Base-by-base conservation (phyloP, 1,140 invertebrate genomes). In the Eurosta solidaginis region DNA sequence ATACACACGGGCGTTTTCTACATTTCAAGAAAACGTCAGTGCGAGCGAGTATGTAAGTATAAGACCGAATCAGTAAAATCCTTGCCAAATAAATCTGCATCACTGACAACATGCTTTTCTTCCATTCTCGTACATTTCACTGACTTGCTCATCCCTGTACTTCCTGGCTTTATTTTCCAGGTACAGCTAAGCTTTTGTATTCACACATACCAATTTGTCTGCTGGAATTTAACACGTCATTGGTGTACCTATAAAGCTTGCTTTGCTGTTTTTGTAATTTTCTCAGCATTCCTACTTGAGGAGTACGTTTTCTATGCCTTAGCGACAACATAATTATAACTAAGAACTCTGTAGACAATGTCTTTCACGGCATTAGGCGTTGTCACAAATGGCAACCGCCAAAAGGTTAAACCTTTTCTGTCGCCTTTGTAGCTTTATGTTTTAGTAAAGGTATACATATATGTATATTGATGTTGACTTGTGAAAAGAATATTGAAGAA, bases 61-160 rank as follows among this genome's bases (percentile, higher is more conserved):
- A 25, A 25, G 22, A n/a, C 27, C 33, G 59, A 33, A 68, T 68
- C n/a, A 68, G 59, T 33, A 33, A 33, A 68, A 68, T 68, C 59
- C 59, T 68, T 40, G 59, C 59, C 59, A 68, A 68, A 68, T 33
- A 68, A 68, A 68, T 68, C 59, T 68, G 59, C 59, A 68, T 68
- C 59, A 33, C 59, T 68, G 59, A 68, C 59, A 68, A 68, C 33
- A 68, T 68, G 59, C 59, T 22, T 68, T 42, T 33, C 59, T 14
- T 40, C 40, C 33, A 9, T n/a, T 36, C 59, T 63, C 29, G 14
- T 22, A 17, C 29, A n/a, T 14, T n/a, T 20, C 52, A 29, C 27
- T 49, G 4, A 59, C 25, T 10, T 29, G 20, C 25, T 14, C 27
- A 59, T 54, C n/a, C 22, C 14, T 5, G 1, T 17, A 22, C 6